Evolutionary conservation across 2,888 invertebrate species (phyloP).

Genomic region (Lobophora halterata): DNA sequence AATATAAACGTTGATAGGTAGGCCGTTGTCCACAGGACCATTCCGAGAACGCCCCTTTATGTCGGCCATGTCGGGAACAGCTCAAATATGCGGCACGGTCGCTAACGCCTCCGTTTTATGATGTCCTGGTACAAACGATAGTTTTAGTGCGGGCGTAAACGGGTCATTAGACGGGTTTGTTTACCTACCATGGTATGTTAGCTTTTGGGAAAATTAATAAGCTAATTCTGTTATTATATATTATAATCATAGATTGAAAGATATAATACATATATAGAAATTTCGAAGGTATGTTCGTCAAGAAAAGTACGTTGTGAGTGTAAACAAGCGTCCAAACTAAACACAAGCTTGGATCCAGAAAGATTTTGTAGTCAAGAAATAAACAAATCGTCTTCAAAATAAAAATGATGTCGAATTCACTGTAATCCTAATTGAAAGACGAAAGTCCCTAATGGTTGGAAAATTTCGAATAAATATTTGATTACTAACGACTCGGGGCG

Average conservation of each 20-base stretch:
- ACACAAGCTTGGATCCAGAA: too few species aligned
- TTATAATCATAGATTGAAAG: too few species aligned
- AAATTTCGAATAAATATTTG: conserved; percentile 27
- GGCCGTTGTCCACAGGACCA: conserved; percentile 25
- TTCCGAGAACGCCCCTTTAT: conserved; percentile 28
- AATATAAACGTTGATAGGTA: conserved; percentile 27
- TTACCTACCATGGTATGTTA: too few species aligned
- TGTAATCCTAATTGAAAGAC: conserved; percentile 13
- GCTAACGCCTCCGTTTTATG: conserved; percentile 27
- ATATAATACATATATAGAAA: too few species aligned
- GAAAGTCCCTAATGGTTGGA: conserved; percentile 25
- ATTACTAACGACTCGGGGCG: conserved; percentile 14
- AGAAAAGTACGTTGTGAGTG: too few species aligned
- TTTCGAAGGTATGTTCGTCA: too few species aligned
- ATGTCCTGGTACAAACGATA: conserved; percentile 26
- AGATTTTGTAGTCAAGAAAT: too few species aligned
- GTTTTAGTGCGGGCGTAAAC: conserved; percentile 15
- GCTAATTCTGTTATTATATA: too few species aligned
- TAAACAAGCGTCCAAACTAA: too few species aligned
- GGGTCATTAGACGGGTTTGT: conserved; percentile 14
- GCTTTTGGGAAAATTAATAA: too few species aligned
- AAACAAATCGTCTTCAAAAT: not conserved
- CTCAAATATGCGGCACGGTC: conserved; percentile 13
- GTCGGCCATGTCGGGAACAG: conserved; percentile 12
- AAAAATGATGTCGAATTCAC: conserved; percentile 3